Percentiles rank a stretch among this genome's conserved stretches.
Evolutionary conservation across 1,140 invertebrate species (phyloP).

Genomic region (Steinernema feltiae): DNA sequence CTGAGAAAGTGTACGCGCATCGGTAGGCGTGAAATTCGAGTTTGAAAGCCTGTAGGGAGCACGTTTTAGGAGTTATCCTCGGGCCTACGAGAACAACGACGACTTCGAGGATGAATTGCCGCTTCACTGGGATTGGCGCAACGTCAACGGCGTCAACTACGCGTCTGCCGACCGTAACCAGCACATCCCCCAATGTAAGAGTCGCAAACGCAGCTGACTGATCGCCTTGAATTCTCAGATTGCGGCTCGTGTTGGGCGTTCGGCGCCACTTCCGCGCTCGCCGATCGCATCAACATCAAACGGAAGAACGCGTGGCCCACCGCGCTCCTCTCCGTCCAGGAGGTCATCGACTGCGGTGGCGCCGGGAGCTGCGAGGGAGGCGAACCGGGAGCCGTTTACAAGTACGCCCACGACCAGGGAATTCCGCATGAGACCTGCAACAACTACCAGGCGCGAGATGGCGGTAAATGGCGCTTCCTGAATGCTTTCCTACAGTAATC

Average conservation of each 20-base stretch:
- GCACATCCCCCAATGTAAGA: conserved; percentile 55
- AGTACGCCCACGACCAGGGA: conserved; percentile 60
- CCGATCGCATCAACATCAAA: conserved; percentile 63
- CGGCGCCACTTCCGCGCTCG: conserved; percentile 59
- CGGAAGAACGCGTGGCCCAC: conserved; percentile 61
- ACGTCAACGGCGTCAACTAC: conserved; percentile 60
- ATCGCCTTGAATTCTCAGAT: conserved; percentile 60
- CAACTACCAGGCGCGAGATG: conserved; percentile 63
- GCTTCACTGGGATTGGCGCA: conserved; percentile 60
- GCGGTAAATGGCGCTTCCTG: conserved; percentile 43
- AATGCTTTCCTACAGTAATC: not conserved
- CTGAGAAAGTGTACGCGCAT: conserved; percentile 34
- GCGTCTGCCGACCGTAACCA: conserved; percentile 60
- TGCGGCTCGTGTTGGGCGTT: conserved; percentile 64
- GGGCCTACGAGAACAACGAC: conserved; percentile 37
- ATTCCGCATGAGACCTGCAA: conserved; percentile 63
- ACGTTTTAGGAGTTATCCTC: conserved; percentile 20
- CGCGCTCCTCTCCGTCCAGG: conserved; percentile 59
- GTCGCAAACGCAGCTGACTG: conserved; percentile 9
- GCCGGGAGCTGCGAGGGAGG: conserved; percentile 61
- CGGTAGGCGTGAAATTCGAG: conserved; percentile 19
- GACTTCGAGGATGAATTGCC: conserved; percentile 55
- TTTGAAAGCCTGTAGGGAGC: not conserved
- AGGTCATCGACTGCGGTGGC: conserved; percentile 61
- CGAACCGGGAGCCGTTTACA: conserved; percentile 58